Base-by-base conservation (phyloP, 2,888 invertebrate genomes). In the Ctenicera cuprea region DNA sequence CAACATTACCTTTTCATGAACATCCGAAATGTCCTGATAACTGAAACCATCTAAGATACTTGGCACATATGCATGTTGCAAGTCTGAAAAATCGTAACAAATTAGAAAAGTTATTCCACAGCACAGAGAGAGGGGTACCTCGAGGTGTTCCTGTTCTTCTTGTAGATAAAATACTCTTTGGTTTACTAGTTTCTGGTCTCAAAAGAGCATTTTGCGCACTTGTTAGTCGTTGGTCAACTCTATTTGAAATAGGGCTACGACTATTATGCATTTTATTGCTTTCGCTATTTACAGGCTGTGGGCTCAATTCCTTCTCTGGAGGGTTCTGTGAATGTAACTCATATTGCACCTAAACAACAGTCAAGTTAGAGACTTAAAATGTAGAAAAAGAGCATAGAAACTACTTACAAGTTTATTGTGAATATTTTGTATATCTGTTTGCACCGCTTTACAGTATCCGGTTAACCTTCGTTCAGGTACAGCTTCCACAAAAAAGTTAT, bases 391-490 rank as follows among this genome's bases (percentile, higher is more conserved):
- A n/a, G n/a, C n/a, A n/a, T n/a, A n/a, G n/a, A n/a, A n/a, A n/a
- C n/a, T n/a, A 85, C 84, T 84, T 84, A 87, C 86, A 83, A 87
- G 83, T 77, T 82, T 81, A 75, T 77, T 82, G 78, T 85, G 78
- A 78, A 87, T 85, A 80, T 86, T 86, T 81, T 86, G 82, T 74
- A 87, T 85, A 74, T 87, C 86, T 16, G 87, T 87, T 82, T 87
- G 87, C 26, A 86, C 85, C 48, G 83, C 82, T 81, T 86, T 86
- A 70, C 75, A 76, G 45, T 69, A 69, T 41, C 76, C 73, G 30
- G 70, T 73, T 43, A 72, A 4, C 30, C 41, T 64, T 37, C 33
- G 50, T 68, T 52, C 50, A 4, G 70, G 52, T 26, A 52, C 11
- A n/a, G 43, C 33, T n/a, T 77, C 77, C 66, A 57, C 69, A 48